Base-by-base conservation (phyloP, 2,888 invertebrate genomes). In the Trichogramma evanescens region DNA sequence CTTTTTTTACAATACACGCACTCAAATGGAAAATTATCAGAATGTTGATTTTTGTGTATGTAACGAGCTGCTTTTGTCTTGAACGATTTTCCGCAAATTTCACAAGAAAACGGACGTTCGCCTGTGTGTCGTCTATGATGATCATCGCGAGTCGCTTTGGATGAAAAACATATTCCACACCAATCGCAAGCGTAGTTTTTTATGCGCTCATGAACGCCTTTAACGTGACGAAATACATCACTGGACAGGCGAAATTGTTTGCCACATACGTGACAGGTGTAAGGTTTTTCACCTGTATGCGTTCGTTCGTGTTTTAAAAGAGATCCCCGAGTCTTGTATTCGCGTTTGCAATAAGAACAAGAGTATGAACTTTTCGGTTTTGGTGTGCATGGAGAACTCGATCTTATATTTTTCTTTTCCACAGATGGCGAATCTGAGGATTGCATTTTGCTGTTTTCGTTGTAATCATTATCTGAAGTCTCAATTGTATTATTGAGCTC, bases 1-100 rank as follows among this genome's bases (percentile, higher is more conserved):
- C 72, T 73, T 52, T 83, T 81, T n/a, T 75, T 78, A 70, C 86
- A 86, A 9, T 71, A 68, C 0, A 72, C 58, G 66, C 84, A 84
- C 1, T 72, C 58, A 67, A 78, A 78, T 0, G 76, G 76, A 58
- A 81, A 74, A 2, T 75, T 68, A 4, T 82, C 78, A 4, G 78
- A 77, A 63, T 84, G 84, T 1, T 74, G 74, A 63, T 76, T 79
- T 61, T 69, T 70, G 67, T 84, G 84, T 13, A 74, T 74, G 10
- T 72, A 77, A 44, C 84, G 71, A 45, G 79, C 80, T 0, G 80
- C 79, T 46, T 71, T 78, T 8, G 75, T 79, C 57, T 76, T 79
- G 69, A 82, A 84, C 0, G 69, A 72, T 55, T 79, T 80, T 2
- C 74, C 72, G 67, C 84, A 84, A 5, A 72, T 72, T 6, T 77